Percentiles rank a stretch among this genome's conserved stretches.
Conservation (phyloP, 2,113 vertebrate genomes). For the Cyanocitta stelleri region DNA sequence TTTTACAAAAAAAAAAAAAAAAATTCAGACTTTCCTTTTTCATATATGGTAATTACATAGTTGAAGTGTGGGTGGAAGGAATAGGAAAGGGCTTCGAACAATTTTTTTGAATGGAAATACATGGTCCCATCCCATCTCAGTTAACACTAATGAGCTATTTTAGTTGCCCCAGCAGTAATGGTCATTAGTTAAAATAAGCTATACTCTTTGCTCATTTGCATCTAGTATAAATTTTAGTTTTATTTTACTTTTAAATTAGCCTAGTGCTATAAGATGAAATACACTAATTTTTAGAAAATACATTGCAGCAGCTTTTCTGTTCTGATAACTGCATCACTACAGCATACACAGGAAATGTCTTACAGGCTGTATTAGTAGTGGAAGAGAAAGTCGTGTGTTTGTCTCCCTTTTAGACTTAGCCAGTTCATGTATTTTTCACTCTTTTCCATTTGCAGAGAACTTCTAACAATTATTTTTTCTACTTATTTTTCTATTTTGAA, state of each 20-base stretch:
- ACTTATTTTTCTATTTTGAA: background rate
- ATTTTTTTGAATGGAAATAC: background rate
- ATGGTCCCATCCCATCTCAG: background rate
- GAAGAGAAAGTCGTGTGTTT: background rate
- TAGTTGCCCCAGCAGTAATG: background rate
- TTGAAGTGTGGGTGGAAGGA: background rate
- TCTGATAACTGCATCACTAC: background rate
- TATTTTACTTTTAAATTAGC: background rate
- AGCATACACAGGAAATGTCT: background rate
- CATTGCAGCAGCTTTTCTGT: background rate
- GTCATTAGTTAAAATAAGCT: background rate
- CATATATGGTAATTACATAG: background rate
- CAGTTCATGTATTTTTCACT: background rate
- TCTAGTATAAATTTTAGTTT: background rate
- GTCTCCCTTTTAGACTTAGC: background rate
- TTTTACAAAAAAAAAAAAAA: background rate
- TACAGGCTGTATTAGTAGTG: background rate
- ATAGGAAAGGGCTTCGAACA: background rate
- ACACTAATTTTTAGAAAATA: background rate
- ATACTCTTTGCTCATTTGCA: background rate
- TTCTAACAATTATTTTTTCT: background rate
- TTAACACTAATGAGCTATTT: background rate
- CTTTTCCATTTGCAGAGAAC: background rate
- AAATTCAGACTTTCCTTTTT: background rate
- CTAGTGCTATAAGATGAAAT: background rate